phyloP scores from a whole-genome alignment of 2,113 vertebrate genomes.

The Oceanodroma tethys region DNA sequence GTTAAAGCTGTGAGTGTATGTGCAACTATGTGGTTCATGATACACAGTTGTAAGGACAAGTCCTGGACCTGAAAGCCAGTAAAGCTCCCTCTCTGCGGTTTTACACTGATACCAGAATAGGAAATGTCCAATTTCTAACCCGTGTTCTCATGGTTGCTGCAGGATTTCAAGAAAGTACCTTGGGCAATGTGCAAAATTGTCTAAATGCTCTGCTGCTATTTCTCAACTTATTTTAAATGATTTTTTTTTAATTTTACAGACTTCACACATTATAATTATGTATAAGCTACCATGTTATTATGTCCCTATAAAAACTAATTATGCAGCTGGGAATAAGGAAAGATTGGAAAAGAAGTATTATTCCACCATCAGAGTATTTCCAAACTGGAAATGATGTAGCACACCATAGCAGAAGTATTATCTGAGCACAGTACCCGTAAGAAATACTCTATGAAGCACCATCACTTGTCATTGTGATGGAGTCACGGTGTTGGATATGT shows the following conservation, averaged over 20 bases:
- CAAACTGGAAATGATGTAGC: not conserved
- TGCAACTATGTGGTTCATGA: not conserved
- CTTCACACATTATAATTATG: not conserved
- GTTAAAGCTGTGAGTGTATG: not conserved
- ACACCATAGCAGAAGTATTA: not conserved
- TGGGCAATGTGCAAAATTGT: not conserved
- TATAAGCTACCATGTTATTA: not conserved
- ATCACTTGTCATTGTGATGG: not conserved
- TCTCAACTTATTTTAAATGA: not conserved
- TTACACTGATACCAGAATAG: not conserved
- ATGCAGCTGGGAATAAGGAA: not conserved
- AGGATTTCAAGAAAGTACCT: not conserved
- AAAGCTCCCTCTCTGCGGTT: not conserved
- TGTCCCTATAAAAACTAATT: not conserved
- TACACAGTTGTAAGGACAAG: not conserved
- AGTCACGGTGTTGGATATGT: not conserved
- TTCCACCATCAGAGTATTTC: not conserved
- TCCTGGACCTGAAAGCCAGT: not conserved
- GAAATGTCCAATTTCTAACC: not conserved
- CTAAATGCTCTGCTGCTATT: not conserved
- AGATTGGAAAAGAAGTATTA: not conserved
- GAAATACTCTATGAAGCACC: not conserved
- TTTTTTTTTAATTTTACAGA: not conserved
- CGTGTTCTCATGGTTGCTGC: not conserved
- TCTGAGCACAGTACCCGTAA: not conserved